A percentile compares a stretch with the other conserved stretches of the same genome.
phyloP scores from a whole-genome alignment of 2,888 invertebrate species.

The Spodoptera exigua region DNA sequence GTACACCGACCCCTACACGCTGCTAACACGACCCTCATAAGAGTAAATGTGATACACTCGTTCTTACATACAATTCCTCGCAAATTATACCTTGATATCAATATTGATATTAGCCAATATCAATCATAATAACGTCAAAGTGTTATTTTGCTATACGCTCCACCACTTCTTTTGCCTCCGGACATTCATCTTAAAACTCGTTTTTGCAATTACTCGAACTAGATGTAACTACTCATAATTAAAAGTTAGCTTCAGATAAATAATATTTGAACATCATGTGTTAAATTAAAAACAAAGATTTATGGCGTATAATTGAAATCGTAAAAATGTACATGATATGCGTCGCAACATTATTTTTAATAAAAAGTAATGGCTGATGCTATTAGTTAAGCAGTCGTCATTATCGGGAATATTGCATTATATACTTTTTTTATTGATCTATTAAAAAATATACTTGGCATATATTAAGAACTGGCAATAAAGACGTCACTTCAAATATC shows the following conservation, averaged over 20 bases:
- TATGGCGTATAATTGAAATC: constrained; percentile 55
- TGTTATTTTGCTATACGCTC: constrained; percentile 27
- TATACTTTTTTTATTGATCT: constrained; percentile 29
- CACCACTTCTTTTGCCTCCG: constrained; percentile 30
- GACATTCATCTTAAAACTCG: constrained; percentile 41
- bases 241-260: constrained; percentile 53
- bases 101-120: constrained; percentile 10
- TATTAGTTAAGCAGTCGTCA: constrained; percentile 57
- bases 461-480: constrained; percentile 19
- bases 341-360: constrained; percentile 61
- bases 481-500: constrained; percentile 17
- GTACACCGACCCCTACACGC: constrained; percentile 29
- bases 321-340: constrained; percentile 41
- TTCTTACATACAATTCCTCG: constrained; percentile 22
- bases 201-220: constrained; percentile 33
- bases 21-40: constrained; percentile 21
- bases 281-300: constrained; percentile 58
- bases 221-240: constrained; percentile 23
- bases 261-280: constrained; percentile 43
- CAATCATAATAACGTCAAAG: constrained; percentile 24
- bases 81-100: constrained; percentile 5
- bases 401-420: constrained; percentile 40
- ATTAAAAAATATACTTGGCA: constrained; percentile 12
- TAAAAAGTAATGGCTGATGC: constrained; percentile 67
- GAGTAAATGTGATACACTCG: constrained; percentile 16